Conservation (phyloP, 2,888 invertebrate species). For the Vannuccia rotundouncinata region DNA sequence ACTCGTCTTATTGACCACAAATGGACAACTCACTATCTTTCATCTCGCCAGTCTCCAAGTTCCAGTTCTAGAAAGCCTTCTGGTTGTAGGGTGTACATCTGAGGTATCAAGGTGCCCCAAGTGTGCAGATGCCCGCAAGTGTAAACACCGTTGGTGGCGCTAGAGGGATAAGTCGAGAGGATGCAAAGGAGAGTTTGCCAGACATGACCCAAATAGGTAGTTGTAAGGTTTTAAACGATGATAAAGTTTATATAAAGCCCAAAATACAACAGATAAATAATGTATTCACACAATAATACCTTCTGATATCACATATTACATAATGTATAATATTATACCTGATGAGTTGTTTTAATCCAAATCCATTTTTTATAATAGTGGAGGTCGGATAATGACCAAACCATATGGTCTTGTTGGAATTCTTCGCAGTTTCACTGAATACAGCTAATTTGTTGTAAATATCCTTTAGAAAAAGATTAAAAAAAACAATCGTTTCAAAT, state of each 20-base stretch:
- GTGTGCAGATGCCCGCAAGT: slow-evolving; percentile 83
- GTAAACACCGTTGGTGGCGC: slow-evolving; percentile 65
- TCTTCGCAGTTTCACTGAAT: slow-evolving; percentile 39
- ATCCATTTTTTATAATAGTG: slow-evolving; percentile 61
- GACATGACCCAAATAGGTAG: no score
- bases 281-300: no score
- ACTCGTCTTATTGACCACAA: neutral
- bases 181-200: no score
- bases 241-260: no score
- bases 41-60: slow-evolving; percentile 84
- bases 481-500: no score
- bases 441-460: neutral
- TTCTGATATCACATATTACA: no score
- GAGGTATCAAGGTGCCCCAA: slow-evolving; percentile 69
- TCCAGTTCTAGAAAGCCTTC: slow-evolving; percentile 78
- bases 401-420: slow-evolving; percentile 65
- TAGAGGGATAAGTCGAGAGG: slow-evolving; percentile 11
- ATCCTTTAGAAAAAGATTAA: neutral
- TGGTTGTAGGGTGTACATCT: slow-evolving; percentile 78
- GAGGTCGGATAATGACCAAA: slow-evolving; percentile 89
- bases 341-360: slow-evolving; percentile 45
- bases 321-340: slow-evolving; percentile 44
- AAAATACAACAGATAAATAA: neutral
- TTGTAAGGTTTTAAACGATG: no score
- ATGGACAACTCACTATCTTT: slow-evolving; percentile 64